Base-by-base conservation (phyloP, 2,797 vertebrate species). In the Semaprochilodus insignis region DNA sequence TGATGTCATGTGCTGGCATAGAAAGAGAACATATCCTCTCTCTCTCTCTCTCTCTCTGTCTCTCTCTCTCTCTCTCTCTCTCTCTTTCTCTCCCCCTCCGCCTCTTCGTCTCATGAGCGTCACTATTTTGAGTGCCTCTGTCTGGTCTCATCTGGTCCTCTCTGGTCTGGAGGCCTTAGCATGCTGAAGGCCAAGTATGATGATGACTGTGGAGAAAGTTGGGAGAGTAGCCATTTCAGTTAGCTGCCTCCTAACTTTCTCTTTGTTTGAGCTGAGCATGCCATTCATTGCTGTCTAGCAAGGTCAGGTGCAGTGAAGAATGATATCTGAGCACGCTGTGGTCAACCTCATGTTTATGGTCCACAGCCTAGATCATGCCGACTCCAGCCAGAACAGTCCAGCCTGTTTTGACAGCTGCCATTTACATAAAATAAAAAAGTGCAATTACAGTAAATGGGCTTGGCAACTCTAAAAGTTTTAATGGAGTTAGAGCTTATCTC, bases 371-470 rank as follows among this genome's bases (percentile, higher is more conserved):
- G 86, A 90, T 85, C 80, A n/a, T 80, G 80, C 74, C 85, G 63
- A 63, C 16, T 44, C 84, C 67, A 81, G 82, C 75, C 82, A 87
- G 88, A 87, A 80, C 77, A 71, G 59, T 74, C 11, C 57, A 80
- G 81, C 71, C 87, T 93, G 90, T 93, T 94, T 94, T 93, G 91
- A 93, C 92, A 94, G 93, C 91, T 94, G 92, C 91, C 91, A 62
- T 27, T 86, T 54, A 77, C 51, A 55, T 80, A 69, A 81, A 82
- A 71, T 55, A 27, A 78, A 76, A 81, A 75, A 63, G 52, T 65
- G 60, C 27, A 55, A 91, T 90, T 91, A 91, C 92, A 92, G 89
- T 60, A 16, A 60, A 81, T 91, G 84, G 1, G 75, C 85, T 80
- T 85, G 89, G 90, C 93, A 70, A 62, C 2, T 63, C 57, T 83